Percentiles rank a stretch among this genome's conserved stretches.
phyloP scores from a whole-genome alignment of 2,888 invertebrate genomes.

The Eurytoma californica region DNA sequence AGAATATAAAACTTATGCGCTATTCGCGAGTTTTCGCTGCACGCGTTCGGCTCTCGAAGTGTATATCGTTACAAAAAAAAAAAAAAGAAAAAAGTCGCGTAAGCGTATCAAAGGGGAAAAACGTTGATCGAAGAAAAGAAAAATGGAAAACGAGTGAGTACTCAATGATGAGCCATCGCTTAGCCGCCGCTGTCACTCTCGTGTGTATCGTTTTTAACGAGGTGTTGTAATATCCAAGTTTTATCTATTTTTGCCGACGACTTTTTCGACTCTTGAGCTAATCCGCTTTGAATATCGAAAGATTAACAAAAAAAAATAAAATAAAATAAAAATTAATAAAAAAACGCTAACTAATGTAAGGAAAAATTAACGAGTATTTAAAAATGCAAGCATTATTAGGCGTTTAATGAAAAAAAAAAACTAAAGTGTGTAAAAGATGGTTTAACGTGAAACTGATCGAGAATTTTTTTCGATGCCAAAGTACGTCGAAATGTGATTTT shows the following conservation, averaged over 20 bases:
- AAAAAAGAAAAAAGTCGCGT: conserved; percentile 16
- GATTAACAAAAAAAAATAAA: conserved; percentile 52
- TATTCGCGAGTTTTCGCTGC: conserved; percentile 23
- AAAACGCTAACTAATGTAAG: conserved; percentile 41
- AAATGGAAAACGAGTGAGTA: conserved; percentile 22
- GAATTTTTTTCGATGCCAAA: conserved; percentile 70
- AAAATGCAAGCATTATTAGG: conserved; percentile 18
- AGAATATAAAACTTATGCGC: conserved; percentile 6
- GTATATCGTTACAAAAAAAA: conserved; percentile 33
- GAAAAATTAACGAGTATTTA: neutral
- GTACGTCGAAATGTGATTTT: conserved; percentile 59
- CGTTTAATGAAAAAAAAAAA: conserved; percentile 10
- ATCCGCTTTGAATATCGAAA: conserved; percentile 65
- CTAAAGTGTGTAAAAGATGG: neutral
- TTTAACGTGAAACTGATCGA: conserved; percentile 50
- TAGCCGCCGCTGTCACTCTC: conserved; percentile 50
- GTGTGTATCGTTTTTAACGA: conserved; percentile 42
- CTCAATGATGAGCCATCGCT: conserved; percentile 39
- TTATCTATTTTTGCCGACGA: conserved; percentile 67
- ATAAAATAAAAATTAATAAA: conserved; percentile 31
- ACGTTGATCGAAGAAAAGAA: conserved; percentile 2
- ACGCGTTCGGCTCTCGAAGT: conserved; percentile 22
- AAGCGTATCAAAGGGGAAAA: conserved; percentile 29
- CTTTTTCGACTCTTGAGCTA: conserved; percentile 64
- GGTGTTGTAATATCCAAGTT: conserved; percentile 60